Base-by-base conservation (phyloP, 2,113 vertebrate genomes). In the Carassius auratus region DNA sequence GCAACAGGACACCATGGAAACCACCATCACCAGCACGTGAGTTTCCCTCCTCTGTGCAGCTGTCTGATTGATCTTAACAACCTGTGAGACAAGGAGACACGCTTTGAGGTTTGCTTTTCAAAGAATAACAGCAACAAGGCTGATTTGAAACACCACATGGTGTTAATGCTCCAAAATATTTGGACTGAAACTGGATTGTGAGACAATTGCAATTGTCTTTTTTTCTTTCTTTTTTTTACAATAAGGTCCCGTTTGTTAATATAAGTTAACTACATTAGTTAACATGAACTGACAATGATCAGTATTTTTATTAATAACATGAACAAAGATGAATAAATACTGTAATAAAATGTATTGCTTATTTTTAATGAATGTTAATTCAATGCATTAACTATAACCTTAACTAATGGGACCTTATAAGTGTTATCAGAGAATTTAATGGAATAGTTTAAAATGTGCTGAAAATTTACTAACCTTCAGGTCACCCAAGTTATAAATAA, bases 1-100 rank as follows among this genome's bases (percentile, higher is more conserved):
- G 91, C 95, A 96, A 85, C 94, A 95, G 69, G 90, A 83, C 76
- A 95, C 93, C 95, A 96, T 95, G 80, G 91, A 89, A 75, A 95
- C 52, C 33, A 95, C 94, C 95, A 96, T 94, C 79, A 92, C 1
- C 88, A 95, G 91, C 13, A 96, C 78, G 0, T 86, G 91, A 85
- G 92, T 93, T 88, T 96, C 94, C 9, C 92, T 42, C 26, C 79
- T 90, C 8, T 92, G 91, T 17, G 86, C 90, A 86, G 92, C 68
- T 0, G 55, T 91, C 87, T 87, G 93, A 76, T 91, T 92, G 78
- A 91, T 86, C 90, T 93, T 92, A 84, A 91, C 93, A 89, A 90
- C 90, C 93, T 94, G 84, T 17, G 13, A 36, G 69, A 85, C 15
- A 50, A 68, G 14, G 19, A 76, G 21, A 78, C 21, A 57, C 3